These are phyloP conservation scores for Pandemis cinnamomeana DNA, from an alignment of 2,888 invertebrate genomes.

Conservation along the genomic window DNA sequence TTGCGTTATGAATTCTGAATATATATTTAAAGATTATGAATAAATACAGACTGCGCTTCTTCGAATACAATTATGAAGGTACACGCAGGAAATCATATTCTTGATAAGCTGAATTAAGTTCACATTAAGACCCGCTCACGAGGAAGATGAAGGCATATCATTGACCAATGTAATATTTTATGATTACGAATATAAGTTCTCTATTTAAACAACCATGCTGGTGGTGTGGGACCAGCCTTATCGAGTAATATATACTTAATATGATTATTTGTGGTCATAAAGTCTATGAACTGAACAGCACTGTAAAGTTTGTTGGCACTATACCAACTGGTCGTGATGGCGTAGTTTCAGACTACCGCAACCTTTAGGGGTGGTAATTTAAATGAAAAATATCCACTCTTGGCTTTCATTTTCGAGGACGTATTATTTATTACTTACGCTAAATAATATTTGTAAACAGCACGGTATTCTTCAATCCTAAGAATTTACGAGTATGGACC, in stretches of 20 bases:
- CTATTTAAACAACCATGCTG: background rate
- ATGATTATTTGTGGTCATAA: background rate
- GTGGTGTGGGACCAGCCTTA: background rate
- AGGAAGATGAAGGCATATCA: too few relatives aligned
- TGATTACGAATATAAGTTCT: too few relatives aligned
- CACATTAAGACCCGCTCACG: too few relatives aligned
- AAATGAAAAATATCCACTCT: conserved; percentile 8
- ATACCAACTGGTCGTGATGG: conserved; percentile 26
- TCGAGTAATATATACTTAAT: background rate
- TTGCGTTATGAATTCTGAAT: too few relatives aligned
- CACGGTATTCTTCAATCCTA: conserved; percentile 1
- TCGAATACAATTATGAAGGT: too few relatives aligned
- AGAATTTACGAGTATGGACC: background rate
- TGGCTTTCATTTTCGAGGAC: conserved; percentile 18
- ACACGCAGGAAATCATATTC: too few relatives aligned
- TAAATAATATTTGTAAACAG: conserved; percentile 8
- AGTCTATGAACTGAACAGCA: conserved; percentile 18
- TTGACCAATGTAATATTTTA: too few relatives aligned
- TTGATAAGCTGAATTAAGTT: too few relatives aligned
- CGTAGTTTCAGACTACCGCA: conserved; percentile 25
- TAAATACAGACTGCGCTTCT: too few relatives aligned
- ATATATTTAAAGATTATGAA: too few relatives aligned
- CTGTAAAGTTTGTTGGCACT: conserved; percentile 23
- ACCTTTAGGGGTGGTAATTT: conserved; percentile 1
- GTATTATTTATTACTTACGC: conserved; percentile 19